A percentile compares a stretch with the other conserved stretches of the same genome.
phyloP scores from a whole-genome alignment of 2,797 vertebrate species.

The Oryzias sinensis region DNA sequence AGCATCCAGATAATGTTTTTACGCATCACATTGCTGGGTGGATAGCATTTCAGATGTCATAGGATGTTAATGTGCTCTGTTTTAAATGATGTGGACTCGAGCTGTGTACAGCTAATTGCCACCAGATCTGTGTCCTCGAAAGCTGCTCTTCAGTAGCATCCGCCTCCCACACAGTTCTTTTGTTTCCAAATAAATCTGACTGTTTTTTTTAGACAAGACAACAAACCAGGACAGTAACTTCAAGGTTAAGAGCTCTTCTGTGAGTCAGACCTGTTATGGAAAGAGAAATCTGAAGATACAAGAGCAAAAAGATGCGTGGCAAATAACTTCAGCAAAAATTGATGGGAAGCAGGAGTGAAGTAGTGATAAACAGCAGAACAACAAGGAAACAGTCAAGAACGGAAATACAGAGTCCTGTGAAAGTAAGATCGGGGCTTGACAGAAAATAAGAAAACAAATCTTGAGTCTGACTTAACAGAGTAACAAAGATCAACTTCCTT shows the following conservation, averaged over 20 bases:
- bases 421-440: too few relatives aligned
- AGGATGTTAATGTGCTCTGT: constrained; percentile 37
- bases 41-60: constrained; percentile 38
- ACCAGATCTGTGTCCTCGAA: constrained; percentile 66
- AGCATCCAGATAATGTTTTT: constrained; percentile 9
- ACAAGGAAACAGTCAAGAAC: too few relatives aligned
- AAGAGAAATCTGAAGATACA: too few relatives aligned
- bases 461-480: too few relatives aligned
- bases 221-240: neutral
- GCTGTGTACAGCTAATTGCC: constrained; percentile 58
- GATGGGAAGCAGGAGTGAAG: too few relatives aligned
- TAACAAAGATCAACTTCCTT: too few relatives aligned
- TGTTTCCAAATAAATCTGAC: constrained; percentile 11
- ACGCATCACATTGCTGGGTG: constrained; percentile 14
- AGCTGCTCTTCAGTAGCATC: constrained; percentile 60
- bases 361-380: too few relatives aligned
- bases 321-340: too few relatives aligned
- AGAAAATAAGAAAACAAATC: too few relatives aligned
- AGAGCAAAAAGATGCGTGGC: too few relatives aligned
- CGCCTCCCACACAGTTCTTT: constrained; percentile 27
- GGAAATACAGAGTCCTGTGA: too few relatives aligned
- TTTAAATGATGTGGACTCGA: constrained; percentile 30
- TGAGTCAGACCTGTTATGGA: too few relatives aligned
- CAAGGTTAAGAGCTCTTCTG: constrained; percentile 18
- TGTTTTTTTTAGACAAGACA: constrained; percentile 26